A percentile compares a stretch with the other conserved stretches of the same genome.
Evolutionary conservation across 2,888 invertebrate genomes (phyloP).

Genomic region (Diabrotica balteata): DNA sequence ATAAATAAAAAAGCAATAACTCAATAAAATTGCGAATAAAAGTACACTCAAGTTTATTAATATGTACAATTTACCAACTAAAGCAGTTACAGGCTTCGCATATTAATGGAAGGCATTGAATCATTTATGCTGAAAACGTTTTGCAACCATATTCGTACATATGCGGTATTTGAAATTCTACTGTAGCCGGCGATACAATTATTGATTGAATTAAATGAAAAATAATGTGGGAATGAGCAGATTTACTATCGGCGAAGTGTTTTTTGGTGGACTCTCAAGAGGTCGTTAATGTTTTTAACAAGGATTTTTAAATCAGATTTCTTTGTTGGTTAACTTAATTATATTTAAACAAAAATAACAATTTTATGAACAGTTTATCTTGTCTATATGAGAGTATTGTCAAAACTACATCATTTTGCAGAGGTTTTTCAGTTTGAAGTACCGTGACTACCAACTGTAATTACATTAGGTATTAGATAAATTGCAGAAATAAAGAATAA

Average conservation of each 20-base stretch:
- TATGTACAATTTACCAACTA: conserved; percentile 47
- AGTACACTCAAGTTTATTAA: conserved; percentile 42
- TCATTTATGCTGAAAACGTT: conserved; percentile 41
- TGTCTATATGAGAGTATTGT: too few relatives aligned
- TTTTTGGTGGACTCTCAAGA: conserved; percentile 12
- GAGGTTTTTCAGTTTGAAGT: too few relatives aligned
- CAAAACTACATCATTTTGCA: too few relatives aligned
- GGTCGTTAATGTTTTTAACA: conserved; percentile 2
- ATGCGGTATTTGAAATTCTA: conserved; percentile 38
- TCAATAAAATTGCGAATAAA: conserved; percentile 37
- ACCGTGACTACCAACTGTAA: too few relatives aligned
- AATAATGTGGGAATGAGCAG: conserved; percentile 27
- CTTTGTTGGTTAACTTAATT: too few relatives aligned
- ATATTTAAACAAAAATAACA: too few relatives aligned
- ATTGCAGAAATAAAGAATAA: too few relatives aligned
- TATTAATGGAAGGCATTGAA: conserved; percentile 42
- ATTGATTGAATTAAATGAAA: conserved; percentile 29
- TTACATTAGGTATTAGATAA: too few relatives aligned
- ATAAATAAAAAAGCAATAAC: conserved; percentile 35
- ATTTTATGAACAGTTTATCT: too few relatives aligned
- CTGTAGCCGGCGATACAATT: conserved; percentile 29
- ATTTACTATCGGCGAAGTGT: conserved; percentile 7
- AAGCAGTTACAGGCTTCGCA: conserved; percentile 42
- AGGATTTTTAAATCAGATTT: background rate
- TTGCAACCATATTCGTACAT: conserved; percentile 40